phyloP scores from a whole-genome alignment of 2,797 vertebrate species.

The Jordanella pulchra region DNA sequence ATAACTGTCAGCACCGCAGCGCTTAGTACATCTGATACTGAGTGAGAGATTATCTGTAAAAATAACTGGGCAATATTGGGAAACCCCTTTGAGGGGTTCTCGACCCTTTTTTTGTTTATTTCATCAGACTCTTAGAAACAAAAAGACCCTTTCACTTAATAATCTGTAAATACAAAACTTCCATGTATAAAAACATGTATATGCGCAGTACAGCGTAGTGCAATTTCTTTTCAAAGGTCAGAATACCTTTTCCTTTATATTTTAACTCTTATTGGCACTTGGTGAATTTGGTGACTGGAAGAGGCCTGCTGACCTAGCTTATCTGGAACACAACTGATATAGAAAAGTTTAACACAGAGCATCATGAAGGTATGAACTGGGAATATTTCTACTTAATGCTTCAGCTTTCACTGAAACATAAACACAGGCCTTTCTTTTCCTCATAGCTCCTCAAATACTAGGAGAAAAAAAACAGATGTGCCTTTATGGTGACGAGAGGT shows the following conservation, averaged over 20 bases:
- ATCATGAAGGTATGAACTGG: constrained; percentile 13
- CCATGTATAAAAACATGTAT: constrained; percentile 78
- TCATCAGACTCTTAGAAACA: constrained; percentile 42
- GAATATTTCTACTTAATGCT: constrained; percentile 7
- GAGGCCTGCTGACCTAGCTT: constrained; percentile 56
- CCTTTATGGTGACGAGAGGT: constrained; percentile 59
- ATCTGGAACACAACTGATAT: constrained; percentile 61
- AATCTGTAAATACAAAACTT: constrained; percentile 75
- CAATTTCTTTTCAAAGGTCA: constrained; percentile 76
- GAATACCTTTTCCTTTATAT: constrained; percentile 58
- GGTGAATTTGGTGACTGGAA: constrained; percentile 79
- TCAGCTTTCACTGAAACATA: neutral
- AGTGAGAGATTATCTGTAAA: constrained; percentile 49
- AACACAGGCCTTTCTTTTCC: neutral
- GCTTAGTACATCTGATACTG: constrained; percentile 46
- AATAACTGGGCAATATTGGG: constrained; percentile 54
- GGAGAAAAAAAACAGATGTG: constrained; percentile 26
- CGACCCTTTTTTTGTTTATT: constrained; percentile 65
- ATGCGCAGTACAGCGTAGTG: constrained; percentile 84
- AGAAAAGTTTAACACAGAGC: constrained; percentile 30
- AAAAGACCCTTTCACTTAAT: constrained; percentile 63
- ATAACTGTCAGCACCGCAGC: constrained; percentile 43
- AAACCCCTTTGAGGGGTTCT: constrained; percentile 44
- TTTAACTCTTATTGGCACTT: constrained; percentile 85
- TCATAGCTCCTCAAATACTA: constrained; percentile 7